Base-by-base conservation (phyloP, 2,888 invertebrate genomes). In the Mythimna ferrago region DNA sequence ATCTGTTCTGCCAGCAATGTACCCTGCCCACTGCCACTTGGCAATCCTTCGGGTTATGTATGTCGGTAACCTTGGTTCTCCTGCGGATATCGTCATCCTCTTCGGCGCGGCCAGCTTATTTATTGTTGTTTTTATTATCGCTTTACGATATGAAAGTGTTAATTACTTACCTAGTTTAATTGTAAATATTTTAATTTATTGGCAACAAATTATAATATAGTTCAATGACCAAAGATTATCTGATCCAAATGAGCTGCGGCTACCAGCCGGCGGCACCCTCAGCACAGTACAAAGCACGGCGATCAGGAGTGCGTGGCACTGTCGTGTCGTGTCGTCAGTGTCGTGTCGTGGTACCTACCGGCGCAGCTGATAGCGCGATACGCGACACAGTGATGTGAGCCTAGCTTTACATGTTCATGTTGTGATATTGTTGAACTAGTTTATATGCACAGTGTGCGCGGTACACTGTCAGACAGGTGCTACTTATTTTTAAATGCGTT, bases 141-240 rank as follows among this genome's bases (percentile, higher is more conserved):
- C 57, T 57, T 35, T 44, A 54, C 35, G 53, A 54, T 60, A 60
- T 21, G 44, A 62, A 54, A 62, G 60, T 26, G 61, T 32, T 62
- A 48, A 35, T n/a, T 48, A 57, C 14, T n/a, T 48, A 57, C 14
- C 11, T 38, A 58, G 48, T 67, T 62, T 38, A 14, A 54, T 57
- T 57, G 53, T 78, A 61, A 63, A 61, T 69, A 57, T 67, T 32
- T 56, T 64, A 58, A 82, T 76, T 82, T 79, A 82, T 76, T 73
- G 54, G 76, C 21, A 64, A 60, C 74, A 69, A 53, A 54, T 44
- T 14, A 44, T 44, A 44, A 44, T 73, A 73, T 61, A 78, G 66
- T 75, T 78, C 82, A 73, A 76, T 79, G 73, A 87, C 88, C 88
- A 88, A 88, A 88, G 87, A 88, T 80, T 81, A 81, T 78, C 76